phyloP scores from a whole-genome alignment of 2,113 vertebrate species.

The Sapajus apella region DNA sequence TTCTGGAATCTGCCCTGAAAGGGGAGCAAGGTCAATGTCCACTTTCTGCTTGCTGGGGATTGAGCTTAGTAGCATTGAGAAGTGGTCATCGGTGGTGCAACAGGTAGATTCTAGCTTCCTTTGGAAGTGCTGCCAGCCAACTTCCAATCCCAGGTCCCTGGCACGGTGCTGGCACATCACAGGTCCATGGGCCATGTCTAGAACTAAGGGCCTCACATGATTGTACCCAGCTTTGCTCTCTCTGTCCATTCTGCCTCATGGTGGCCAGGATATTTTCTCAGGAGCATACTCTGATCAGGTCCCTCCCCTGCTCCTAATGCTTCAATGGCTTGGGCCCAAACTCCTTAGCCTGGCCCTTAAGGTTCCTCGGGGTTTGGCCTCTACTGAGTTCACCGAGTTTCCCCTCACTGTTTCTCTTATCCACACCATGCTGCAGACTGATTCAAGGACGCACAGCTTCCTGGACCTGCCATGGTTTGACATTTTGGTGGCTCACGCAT shows the following conservation, averaged over 20 bases:
- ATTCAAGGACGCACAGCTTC: background rate
- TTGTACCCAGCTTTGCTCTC: background rate
- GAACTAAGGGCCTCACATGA: background rate
- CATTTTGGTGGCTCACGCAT: background rate
- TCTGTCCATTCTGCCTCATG: fast-evolving
- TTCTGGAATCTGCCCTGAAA: background rate
- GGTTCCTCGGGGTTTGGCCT: background rate
- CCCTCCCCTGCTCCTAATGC: background rate
- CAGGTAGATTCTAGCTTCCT: background rate
- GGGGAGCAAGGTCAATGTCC: too few species aligned
- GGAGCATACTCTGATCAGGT: background rate
- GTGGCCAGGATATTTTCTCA: background rate
- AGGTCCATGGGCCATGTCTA: background rate
- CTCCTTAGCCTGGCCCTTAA: background rate
- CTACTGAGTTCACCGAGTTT: background rate
- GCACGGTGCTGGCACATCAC: background rate
- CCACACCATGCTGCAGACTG: background rate
- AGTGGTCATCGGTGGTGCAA: background rate
- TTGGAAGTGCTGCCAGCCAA: background rate
- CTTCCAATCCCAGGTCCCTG: background rate
- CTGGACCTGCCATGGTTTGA: background rate
- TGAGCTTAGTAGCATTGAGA: background rate
- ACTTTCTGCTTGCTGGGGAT: background rate
- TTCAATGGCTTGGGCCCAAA: background rate
- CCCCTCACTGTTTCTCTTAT: background rate